phyloP scores from a whole-genome alignment of 2,113 vertebrate genomes.

The Myotis yumanensis region DNA sequence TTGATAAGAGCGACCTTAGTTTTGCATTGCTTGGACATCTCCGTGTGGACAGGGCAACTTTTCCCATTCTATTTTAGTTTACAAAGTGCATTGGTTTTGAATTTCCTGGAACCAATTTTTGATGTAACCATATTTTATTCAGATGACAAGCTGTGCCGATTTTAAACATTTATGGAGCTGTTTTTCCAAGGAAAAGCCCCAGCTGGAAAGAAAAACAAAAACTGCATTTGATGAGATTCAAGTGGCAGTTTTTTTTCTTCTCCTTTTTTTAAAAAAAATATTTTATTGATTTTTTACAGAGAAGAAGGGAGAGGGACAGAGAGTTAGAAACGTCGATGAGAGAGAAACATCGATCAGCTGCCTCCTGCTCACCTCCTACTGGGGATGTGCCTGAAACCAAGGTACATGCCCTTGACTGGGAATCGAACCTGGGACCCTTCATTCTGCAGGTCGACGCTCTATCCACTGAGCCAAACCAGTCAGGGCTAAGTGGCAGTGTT shows the following conservation, averaged over 20 bases:
- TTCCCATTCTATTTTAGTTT: neutral
- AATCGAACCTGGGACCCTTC: no score
- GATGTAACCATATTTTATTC: constrained; percentile 41
- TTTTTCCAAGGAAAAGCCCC: constrained; percentile 21
- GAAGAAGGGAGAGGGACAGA: no score
- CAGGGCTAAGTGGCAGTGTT: neutral
- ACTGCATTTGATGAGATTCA: neutral
- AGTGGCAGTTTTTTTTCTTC: neutral
- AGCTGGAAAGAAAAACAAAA: neutral
- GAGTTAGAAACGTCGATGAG: no score
- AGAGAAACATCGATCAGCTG: no score
- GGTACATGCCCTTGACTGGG: no score
- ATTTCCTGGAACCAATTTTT: constrained; percentile 46
- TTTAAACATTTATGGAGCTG: constrained; percentile 43
- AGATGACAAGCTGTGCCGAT: neutral
- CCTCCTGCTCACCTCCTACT: no score
- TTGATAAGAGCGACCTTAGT: neutral
- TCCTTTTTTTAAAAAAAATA: no score
- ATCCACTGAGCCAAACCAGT: no score
- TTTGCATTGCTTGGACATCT: neutral
- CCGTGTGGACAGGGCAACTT: neutral
- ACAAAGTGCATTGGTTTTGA: constrained; percentile 29
- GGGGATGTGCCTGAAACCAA: no score
- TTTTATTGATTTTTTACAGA: no score
- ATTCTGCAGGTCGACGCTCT: no score